Base-by-base conservation (phyloP, 2,888 invertebrate species). In the Heteromyza rotundicornis region DNA sequence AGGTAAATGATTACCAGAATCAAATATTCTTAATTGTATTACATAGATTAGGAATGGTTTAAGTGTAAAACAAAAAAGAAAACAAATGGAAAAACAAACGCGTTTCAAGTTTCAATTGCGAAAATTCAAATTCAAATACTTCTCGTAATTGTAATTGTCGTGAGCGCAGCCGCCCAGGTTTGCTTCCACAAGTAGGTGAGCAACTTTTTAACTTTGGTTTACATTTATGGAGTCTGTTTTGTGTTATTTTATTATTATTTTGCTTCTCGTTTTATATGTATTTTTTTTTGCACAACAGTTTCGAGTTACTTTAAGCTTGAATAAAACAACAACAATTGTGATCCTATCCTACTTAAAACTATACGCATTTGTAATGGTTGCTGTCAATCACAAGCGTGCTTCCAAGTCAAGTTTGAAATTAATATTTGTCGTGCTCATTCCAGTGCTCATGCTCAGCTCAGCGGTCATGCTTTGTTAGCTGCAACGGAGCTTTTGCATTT, bases 381-480 rank as follows among this genome's bases (percentile, higher is more conserved):
- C 67, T 77, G 79, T 76, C 77, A 78, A 77, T 76, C 79, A 78
- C 67, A 76, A 73, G 70, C 76, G 76, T 75, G 68, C 76, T 56
- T 54, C 76, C 77, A 72, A 73, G 75, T 76, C 77, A 72, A 65
- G 69, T 40, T 27, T 14, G 14, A 3, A n/a, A 40, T 40, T n/a
- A n/a, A 40, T 40, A 40, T n/a, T 7, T n/a, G 40, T 3, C 40
- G 14, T 3, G 12, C 8, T 7, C 40, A 47, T 5, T 3, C 17
- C 19, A 17, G 19, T 5, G 19, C 2, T 17, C 47, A 57, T 52
- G 27, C 40, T 14, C 10, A 36, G 23, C 51, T 67, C 66, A 80
- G 60, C 80, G 82, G 73, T 82, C 83, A 72, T 82, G 82, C 77
- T 82, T 82, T 65, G 82, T 77, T 60, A 83, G 74, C 67, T 83